Evolutionary conservation across 2,113 vertebrate species (phyloP).

Genomic region (Lamprotornis superbus): DNA sequence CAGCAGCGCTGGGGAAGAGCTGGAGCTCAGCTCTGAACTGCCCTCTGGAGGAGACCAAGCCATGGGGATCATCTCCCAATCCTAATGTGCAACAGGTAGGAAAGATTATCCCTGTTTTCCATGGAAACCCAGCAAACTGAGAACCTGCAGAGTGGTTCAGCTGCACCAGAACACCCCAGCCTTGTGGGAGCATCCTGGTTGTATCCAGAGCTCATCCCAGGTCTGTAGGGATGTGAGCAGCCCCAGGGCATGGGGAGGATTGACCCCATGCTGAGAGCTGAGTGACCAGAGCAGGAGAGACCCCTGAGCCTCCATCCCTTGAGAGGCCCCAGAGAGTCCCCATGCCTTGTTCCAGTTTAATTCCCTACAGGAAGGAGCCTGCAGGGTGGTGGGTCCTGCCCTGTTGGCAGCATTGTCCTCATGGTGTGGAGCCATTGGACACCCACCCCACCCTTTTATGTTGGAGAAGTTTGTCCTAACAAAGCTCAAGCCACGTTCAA

Average conservation of each 20-base stretch:
- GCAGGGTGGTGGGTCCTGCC: background rate
- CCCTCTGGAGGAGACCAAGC: conserved; percentile 24
- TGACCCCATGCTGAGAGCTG: rapidly evolving
- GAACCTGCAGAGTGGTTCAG: rapidly evolving
- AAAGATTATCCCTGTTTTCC: background rate
- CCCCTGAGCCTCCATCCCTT: background rate
- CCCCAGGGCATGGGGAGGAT: background rate
- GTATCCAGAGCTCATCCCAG: background rate
- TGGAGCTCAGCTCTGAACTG: conserved; percentile 28
- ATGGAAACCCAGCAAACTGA: rapidly evolving
- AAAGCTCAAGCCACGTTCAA: too few species aligned
- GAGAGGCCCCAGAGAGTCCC: rapidly evolving
- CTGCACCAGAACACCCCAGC: rapidly evolving
- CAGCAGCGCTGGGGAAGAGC: background rate
- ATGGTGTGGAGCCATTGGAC: rapidly evolving
- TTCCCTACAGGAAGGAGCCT: background rate
- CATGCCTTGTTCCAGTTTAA: rapidly evolving
- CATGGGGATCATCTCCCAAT: rapidly evolving
- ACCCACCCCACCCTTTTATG: too few species aligned
- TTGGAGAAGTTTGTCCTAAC: too few species aligned
- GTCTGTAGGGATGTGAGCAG: rapidly evolving
- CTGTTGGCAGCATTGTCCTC: rapidly evolving
- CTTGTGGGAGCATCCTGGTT: background rate
- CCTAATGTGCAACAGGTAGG: background rate
- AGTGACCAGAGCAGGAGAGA: background rate